phyloP scores from a whole-genome alignment of 2,888 invertebrate genomes.

The Argyresthia goedartella region DNA sequence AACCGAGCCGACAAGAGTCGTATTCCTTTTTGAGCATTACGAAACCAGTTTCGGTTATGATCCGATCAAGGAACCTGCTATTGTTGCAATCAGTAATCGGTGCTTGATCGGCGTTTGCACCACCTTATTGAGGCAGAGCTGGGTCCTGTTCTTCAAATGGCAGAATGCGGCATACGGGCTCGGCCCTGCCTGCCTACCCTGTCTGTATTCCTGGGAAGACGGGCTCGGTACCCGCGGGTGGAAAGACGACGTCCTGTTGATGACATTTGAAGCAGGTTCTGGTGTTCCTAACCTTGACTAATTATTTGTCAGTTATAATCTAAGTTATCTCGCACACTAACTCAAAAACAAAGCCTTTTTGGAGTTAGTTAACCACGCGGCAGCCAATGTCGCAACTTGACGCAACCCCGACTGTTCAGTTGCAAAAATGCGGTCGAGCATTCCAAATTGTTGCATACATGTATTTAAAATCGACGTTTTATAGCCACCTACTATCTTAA shows the following conservation, averaged over 20 bases:
- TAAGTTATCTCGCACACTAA: no score
- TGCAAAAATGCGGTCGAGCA: conserved; percentile 18
- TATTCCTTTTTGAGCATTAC: no score
- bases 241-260: no score
- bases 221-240: no score
- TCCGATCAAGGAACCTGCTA: not conserved
- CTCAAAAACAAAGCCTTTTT: no score
- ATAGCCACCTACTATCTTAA: not conserved
- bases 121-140: not conserved
- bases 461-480: not conserved
- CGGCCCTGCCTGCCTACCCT: no score
- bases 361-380: not conserved
- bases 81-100: conserved; percentile 1
- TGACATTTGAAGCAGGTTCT: no score
- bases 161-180: no score
- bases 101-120: not conserved
- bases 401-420: conserved; percentile 16
- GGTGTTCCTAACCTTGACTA: no score
- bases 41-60: not conserved
- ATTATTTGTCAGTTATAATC: no score
- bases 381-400: conserved; percentile 22
- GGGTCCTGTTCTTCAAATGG: no score
- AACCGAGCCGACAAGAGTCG: not conserved
- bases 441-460: conserved; percentile 1
- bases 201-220: no score